Evolutionary conservation across 2,888 invertebrate species (phyloP).

Genomic region (Prosopocoilus inquinatus): DNA sequence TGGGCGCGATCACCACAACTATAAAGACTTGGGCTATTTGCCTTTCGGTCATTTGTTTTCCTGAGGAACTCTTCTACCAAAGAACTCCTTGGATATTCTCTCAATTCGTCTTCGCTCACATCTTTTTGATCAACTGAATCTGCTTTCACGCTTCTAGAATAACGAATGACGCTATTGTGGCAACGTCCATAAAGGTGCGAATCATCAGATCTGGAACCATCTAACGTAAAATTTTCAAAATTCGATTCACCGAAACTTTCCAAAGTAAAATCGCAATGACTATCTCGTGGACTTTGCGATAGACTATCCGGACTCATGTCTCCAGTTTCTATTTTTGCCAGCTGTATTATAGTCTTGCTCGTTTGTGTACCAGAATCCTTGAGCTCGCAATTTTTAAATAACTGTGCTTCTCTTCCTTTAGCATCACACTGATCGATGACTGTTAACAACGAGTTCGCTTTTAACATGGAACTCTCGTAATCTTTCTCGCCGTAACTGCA

Average conservation of each 20-base stretch:
- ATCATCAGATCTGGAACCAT: not conserved
- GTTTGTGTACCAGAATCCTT: slow-evolving; percentile 53
- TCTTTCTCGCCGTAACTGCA: not conserved
- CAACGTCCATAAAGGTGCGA: not conserved
- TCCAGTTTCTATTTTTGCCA: slow-evolving; percentile 45
- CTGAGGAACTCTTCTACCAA: slow-evolving; percentile 36
- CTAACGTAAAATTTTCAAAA: slow-evolving; percentile 15
- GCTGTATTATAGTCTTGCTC: slow-evolving; percentile 58
- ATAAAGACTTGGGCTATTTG: slow-evolving; percentile 4
- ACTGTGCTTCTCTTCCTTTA: slow-evolving; percentile 11
- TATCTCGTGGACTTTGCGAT: slow-evolving; percentile 30
- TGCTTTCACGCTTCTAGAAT: too few species aligned
- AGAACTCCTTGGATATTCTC: slow-evolving; percentile 26
- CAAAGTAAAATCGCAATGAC: not conserved
- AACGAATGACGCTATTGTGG: not conserved
- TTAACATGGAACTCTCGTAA: not conserved
- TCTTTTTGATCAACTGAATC: too few species aligned
- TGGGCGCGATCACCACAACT: slow-evolving; percentile 2
- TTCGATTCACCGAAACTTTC: slow-evolving; percentile 3
- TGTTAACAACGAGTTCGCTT: slow-evolving; percentile 10
- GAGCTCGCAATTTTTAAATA: slow-evolving; percentile 18
- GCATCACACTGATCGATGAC: slow-evolving; percentile 13
- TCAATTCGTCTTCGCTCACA: too few species aligned
- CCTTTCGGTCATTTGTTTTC: slow-evolving; percentile 5
- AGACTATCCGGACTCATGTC: slow-evolving; percentile 44